Percentiles rank a stretch among this genome's conserved stretches.
phyloP scores from a whole-genome alignment of 2,888 invertebrate genomes.

The Capitulum mitella region DNA sequence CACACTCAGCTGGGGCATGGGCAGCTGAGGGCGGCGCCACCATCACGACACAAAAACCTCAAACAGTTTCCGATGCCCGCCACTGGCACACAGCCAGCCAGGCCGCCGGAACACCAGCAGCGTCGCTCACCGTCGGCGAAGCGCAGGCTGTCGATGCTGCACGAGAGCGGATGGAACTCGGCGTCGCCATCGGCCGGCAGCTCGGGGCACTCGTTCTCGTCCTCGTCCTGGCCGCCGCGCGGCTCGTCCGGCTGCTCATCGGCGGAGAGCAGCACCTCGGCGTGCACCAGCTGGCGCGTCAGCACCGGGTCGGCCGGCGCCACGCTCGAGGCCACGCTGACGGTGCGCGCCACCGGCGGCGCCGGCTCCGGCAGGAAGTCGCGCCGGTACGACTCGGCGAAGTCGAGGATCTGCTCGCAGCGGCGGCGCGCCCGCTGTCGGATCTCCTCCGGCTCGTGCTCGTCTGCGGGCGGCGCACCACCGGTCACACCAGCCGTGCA shows the following conservation, averaged over 20 bases:
- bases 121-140: not conserved
- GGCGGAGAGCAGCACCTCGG: conserved; percentile 1
- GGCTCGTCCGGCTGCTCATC: not conserved
- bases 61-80: too few relatives aligned
- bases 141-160: conserved; percentile 15
- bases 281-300: not conserved
- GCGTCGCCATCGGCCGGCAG: not conserved
- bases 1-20: too few relatives aligned
- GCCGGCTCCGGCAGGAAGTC: not conserved
- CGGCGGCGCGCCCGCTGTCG: not conserved
- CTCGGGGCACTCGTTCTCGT: not conserved
- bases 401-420: not conserved
- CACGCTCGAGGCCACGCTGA: conserved; percentile 12
- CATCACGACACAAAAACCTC: too few relatives aligned
- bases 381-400: conserved; percentile 16
- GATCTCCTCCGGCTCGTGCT: not conserved
- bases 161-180: not conserved
- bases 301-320: not conserved
- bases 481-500: not conserved
- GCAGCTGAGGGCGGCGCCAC: too few relatives aligned
- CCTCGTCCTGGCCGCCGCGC: not conserved
- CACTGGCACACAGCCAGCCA: too few relatives aligned
- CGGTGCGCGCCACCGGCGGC: not conserved
- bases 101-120: too few relatives aligned
- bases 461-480: not conserved